Evolutionary conservation across 1,140 invertebrate genomes (phyloP).

Genomic region (Zeugodacus cucurbitae): DNA sequence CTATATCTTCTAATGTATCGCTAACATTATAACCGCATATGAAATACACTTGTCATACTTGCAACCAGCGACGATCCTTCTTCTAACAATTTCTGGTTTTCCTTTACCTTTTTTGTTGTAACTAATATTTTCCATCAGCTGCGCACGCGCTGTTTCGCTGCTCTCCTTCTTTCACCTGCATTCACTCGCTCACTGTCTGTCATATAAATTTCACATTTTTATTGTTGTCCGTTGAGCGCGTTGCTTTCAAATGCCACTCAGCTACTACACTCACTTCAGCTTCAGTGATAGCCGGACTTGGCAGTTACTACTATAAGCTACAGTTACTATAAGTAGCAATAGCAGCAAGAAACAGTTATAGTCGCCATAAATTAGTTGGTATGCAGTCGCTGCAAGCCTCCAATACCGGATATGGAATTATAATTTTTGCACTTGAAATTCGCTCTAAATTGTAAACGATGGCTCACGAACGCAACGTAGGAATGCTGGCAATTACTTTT

Average conservation of each 20-base stretch:
- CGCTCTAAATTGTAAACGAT: not conserved
- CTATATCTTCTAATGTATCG: not conserved
- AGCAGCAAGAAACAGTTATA: not conserved
- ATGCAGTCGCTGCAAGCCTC: not conserved
- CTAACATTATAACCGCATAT: not conserved
- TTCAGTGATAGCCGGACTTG: not conserved
- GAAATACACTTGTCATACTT: slow-evolving; percentile 3
- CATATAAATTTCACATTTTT: slow-evolving; percentile 22
- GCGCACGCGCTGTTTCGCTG: not conserved
- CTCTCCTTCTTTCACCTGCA: not conserved
- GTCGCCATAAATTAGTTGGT: not conserved
- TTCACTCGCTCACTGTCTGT: not conserved
- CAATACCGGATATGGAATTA: slow-evolving; percentile 18
- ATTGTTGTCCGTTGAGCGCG: not conserved
- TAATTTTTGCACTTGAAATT: slow-evolving; percentile 28
- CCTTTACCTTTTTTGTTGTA: not conserved
- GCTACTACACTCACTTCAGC: not conserved
- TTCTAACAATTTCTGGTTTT: not conserved
- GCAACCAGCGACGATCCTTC: not conserved
- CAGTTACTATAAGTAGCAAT: not conserved
- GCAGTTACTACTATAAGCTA: not conserved
- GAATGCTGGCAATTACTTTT: not conserved
- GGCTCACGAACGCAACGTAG: not conserved
- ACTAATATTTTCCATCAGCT: not conserved
- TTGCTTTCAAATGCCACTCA: not conserved